Percentiles rank a stretch among this genome's conserved stretches.
These are phyloP conservation scores for Neotragus moschatus DNA, from an alignment of 2,113 vertebrate genomes.

Conservation along the genomic window DNA sequence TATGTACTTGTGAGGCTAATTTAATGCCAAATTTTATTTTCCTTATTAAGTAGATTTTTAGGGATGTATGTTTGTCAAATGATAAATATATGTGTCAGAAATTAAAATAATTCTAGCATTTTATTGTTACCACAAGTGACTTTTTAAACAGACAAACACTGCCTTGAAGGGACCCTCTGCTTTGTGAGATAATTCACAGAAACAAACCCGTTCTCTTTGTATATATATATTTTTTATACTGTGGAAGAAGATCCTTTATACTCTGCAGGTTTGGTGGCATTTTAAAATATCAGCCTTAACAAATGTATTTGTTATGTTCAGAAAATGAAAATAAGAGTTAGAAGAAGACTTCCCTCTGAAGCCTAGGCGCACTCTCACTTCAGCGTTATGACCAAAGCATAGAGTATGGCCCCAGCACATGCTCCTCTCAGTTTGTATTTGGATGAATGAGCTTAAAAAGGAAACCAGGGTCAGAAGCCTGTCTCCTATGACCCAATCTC, in stretches of 20 bases:
- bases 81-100: neutral
- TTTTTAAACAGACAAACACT: neutral
- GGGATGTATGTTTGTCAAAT: neutral
- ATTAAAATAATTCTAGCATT: neutral
- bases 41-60: neutral
- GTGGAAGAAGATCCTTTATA: neutral
- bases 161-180: neutral
- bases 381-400: neutral
- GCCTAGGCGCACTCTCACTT: neutral
- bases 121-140: neutral
- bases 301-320: constrained; percentile 14
- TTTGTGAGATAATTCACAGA: constrained; percentile 7
- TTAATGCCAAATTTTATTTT: neutral
- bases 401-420: neutral
- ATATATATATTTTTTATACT: neutral
- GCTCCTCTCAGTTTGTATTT: neutral
- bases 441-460: neutral
- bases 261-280: neutral
- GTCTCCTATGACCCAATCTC: neutral
- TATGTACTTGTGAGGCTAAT: neutral
- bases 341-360: neutral
- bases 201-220: constrained; percentile 9
- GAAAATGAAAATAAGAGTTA: neutral
- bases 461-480: neutral
- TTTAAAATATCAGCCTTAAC: constrained; percentile 45